Percentiles rank a stretch among this genome's conserved stretches.
phyloP scores from a whole-genome alignment of 2,888 invertebrate species.

The Lottia gigantea region DNA sequence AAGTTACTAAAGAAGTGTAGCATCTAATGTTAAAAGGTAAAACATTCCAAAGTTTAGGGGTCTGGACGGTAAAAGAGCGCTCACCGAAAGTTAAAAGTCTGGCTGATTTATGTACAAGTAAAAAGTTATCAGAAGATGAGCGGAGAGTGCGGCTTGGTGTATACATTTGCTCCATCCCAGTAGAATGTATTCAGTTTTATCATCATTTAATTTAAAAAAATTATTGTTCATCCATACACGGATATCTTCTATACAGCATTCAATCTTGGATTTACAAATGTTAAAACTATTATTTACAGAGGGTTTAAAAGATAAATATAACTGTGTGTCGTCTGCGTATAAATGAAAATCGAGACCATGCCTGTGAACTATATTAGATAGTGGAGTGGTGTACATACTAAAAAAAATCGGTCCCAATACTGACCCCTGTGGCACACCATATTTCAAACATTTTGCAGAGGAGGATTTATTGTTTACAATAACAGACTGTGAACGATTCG shows the following conservation, averaged over 20 bases:
- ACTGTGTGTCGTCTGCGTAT: background rate
- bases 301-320: background rate
- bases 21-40: too few relatives aligned
- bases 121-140: too few relatives aligned
- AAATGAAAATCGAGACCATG: background rate
- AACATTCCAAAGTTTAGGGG: too few relatives aligned
- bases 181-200: background rate
- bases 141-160: too few relatives aligned
- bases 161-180: background rate
- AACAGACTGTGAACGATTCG: background rate
- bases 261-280: background rate
- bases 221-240: background rate
- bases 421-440: background rate
- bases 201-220: background rate
- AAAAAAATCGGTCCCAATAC: background rate
- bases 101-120: too few relatives aligned
- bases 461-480: background rate
- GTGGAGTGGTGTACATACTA: background rate
- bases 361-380: background rate
- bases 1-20: too few relatives aligned
- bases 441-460: background rate
- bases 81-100: too few relatives aligned
- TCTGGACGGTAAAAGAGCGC: too few relatives aligned
- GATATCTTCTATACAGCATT: background rate
- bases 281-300: background rate